Base-by-base conservation (phyloP, 2,113 vertebrate genomes). In the Lethenteron reissneri region DNA sequence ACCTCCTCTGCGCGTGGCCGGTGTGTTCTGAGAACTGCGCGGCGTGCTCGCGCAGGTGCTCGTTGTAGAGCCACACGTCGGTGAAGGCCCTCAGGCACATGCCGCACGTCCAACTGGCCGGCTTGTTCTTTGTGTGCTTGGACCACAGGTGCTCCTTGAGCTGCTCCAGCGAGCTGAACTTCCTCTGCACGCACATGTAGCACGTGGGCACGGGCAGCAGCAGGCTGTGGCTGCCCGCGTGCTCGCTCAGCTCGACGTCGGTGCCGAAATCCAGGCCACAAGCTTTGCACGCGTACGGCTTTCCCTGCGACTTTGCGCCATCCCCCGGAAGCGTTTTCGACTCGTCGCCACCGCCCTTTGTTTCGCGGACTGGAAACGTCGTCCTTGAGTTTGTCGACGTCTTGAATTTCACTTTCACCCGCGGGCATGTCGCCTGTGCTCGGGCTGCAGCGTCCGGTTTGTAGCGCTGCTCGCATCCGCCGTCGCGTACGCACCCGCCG, bases 121-220 rank as follows among this genome's bases (percentile, higher is more conserved):
- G 85, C 73, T 87, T 86, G 80, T 92, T 87, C 76, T 87, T 91
- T 71, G 83, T 83, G 0, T 99, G 95, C 74, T 90, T 96, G 77
- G 92, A 90, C 77, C 81, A 88, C 72, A 97, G 79, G 71, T 99
- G 95, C 74, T 91, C 88, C 71, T 88, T 80, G 56, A 97, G 84
- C 76, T 91, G 89, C 78, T 94, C 87, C 41, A 90, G 81, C 0
- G 92, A 99, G 81, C 90, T 84, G 78, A 99, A 99, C 72, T 90
- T 87, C 70, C 92, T 86, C 80, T 96, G 88, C 71, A 96, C 95
- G 0, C 94, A 99, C 92, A 99, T 90, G 80, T 95, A 96, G 79
- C 92, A 99, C 62, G 92, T 99, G 0, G 91, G 92, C n/a, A 25
- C n/a, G 0, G 90, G 92, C 7, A 90, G 92, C 2, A 89, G 85